These are phyloP conservation scores for Podabrus alpinus DNA, from an alignment of 2,888 invertebrate species.

Conservation along the genomic window DNA sequence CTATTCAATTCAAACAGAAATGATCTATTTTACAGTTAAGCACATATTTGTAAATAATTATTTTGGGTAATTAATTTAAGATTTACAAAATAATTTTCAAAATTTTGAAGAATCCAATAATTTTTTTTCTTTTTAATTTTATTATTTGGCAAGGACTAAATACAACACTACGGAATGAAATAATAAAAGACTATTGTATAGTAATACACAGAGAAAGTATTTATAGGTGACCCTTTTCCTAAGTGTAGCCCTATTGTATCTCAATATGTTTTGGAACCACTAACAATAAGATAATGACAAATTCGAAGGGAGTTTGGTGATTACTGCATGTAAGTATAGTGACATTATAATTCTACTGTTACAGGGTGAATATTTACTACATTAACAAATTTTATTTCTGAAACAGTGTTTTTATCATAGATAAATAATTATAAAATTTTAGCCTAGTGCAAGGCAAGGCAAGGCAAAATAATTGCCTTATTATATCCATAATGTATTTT, in stretches of 20 bases:
- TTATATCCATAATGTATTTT: no score
- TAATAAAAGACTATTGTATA: not conserved
- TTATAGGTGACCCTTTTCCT: not conserved
- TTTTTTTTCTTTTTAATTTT: not conserved
- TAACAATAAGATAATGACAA: conserved; percentile 20
- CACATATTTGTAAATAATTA: not conserved
- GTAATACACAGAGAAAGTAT: not conserved
- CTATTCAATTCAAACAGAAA: not conserved
- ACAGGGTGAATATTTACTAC: not conserved
- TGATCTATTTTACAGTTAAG: not conserved
- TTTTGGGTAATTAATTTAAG: not conserved
- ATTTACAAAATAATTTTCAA: not conserved
- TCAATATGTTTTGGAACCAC: conserved; percentile 27
- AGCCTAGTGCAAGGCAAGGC: no score
- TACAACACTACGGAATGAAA: not conserved
- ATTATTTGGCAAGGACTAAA: not conserved
- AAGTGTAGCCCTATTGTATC: conserved; percentile 21
- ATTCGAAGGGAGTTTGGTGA: conserved; percentile 17
- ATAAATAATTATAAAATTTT: no score
- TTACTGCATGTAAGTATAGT: conserved; percentile 10
- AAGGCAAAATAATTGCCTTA: no score
- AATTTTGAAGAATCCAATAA: not conserved
- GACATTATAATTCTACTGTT: not conserved
- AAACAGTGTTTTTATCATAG: not conserved
- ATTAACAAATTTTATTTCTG: not conserved